A percentile compares a stretch with the other conserved stretches of the same genome.
Conservation (phyloP, 1,140 invertebrate species). For the Phortica variegata region DNA sequence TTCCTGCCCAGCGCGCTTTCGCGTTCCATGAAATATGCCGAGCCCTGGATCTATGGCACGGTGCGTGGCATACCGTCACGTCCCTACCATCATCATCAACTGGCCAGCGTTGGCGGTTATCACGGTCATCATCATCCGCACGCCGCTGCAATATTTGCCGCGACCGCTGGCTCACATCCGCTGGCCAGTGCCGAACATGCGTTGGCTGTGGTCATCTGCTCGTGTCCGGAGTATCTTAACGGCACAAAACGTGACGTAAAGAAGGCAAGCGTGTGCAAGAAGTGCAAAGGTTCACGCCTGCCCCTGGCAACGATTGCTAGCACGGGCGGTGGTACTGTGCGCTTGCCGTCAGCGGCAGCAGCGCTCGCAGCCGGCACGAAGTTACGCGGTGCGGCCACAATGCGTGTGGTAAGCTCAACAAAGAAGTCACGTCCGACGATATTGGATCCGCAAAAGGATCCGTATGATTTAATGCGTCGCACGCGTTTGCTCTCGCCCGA, state of each 20-base stretch:
- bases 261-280: constrained; percentile 72
- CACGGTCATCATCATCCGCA: constrained; percentile 58
- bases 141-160: constrained; percentile 33
- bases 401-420: constrained; percentile 61
- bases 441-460: constrained; percentile 65
- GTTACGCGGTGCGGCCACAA: constrained; percentile 61
- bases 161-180: constrained; percentile 18
- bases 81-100: constrained; percentile 49
- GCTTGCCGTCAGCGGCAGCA: constrained; percentile 57
- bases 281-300: constrained; percentile 75
- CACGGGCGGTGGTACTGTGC: constrained; percentile 60
- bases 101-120: constrained; percentile 1
- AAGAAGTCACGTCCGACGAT: constrained; percentile 64
- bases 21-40: constrained; percentile 80
- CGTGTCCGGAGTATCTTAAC: constrained; percentile 72
- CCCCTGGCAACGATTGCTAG: constrained; percentile 62
- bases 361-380: constrained; percentile 50
- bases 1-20: constrained; percentile 63
- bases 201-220: constrained; percentile 71
- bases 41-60: constrained; percentile 79
- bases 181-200: constrained; percentile 60
- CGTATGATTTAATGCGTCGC: constrained; percentile 78
- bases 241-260: constrained; percentile 72
- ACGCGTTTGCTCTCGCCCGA: constrained; percentile 68
- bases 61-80: constrained; percentile 62